Conservation (phyloP, 2,113 vertebrate genomes). For the Garra rufa region DNA sequence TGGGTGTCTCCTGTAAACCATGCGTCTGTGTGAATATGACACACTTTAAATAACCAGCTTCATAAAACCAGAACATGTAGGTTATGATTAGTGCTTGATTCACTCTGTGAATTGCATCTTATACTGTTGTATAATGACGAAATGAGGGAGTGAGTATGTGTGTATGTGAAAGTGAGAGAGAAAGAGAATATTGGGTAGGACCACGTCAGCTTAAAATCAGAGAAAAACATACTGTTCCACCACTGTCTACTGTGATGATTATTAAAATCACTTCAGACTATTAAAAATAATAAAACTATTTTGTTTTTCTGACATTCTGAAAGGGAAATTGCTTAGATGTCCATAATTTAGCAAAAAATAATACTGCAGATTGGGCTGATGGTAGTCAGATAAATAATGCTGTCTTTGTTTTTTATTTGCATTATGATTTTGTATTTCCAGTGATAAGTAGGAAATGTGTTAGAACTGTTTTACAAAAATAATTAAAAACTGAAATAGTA, state of each 20-base stretch:
- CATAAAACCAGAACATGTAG: background rate
- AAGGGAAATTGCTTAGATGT: background rate
- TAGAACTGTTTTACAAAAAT: background rate
- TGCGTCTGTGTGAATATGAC: background rate
- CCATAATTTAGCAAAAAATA: background rate
- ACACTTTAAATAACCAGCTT: background rate
- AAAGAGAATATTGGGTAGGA: background rate
- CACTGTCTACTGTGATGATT: background rate
- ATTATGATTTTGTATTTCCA: background rate
- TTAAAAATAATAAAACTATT: background rate
- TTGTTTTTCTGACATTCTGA: background rate
- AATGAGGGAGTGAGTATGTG: background rate
- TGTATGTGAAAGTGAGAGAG: background rate
- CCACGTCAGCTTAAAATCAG: background rate
- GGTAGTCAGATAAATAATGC: too few species aligned
- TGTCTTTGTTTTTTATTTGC: too few species aligned
- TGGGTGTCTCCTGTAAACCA: conserved; percentile 1
- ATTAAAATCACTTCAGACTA: background rate
- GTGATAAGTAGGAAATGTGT: background rate
- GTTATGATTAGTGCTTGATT: background rate
- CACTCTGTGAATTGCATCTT: background rate
- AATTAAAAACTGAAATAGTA: background rate
- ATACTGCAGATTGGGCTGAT: too few species aligned
- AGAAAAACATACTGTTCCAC: background rate
- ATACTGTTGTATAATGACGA: background rate